phyloP scores from a whole-genome alignment of 2,888 invertebrate species.

The Thumatha senex region DNA sequence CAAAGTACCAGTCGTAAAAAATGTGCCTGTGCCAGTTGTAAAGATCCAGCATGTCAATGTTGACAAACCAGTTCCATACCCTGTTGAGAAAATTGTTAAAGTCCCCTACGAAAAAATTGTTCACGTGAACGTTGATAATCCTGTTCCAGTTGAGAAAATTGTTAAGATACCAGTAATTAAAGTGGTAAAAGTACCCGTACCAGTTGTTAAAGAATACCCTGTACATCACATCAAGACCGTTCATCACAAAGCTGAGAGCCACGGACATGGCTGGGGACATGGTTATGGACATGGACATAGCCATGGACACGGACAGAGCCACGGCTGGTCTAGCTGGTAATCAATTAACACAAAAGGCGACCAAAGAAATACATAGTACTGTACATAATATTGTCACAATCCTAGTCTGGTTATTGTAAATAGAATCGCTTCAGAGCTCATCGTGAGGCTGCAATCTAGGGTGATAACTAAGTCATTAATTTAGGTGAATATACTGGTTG shows the following conservation, averaged over 20 bases:
- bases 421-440: slow-evolving; percentile 71
- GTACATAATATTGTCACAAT: slow-evolving; percentile 39
- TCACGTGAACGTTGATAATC: slow-evolving; percentile 79
- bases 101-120: slow-evolving; percentile 83
- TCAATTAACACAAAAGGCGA: slow-evolving; percentile 1
- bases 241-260: slow-evolving; percentile 64
- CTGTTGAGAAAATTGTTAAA: slow-evolving; percentile 84
- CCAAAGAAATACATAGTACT: slow-evolving; percentile 29
- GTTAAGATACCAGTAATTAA: slow-evolving; percentile 82
- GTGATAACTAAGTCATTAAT: slow-evolving; percentile 83
- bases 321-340: slow-evolving; percentile 51
- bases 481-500: slow-evolving; percentile 60
- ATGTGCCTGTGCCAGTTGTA: slow-evolving; percentile 82
- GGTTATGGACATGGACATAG: slow-evolving; percentile 31
- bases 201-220: slow-evolving; percentile 68
- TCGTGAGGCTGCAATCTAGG: slow-evolving; percentile 80
- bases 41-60: slow-evolving; percentile 81
- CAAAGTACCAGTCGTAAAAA: slow-evolving; percentile 78
- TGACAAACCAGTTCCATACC: slow-evolving; percentile 84
- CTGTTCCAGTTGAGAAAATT: slow-evolving; percentile 78
- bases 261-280: slow-evolving; percentile 38
- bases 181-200: slow-evolving; percentile 73
- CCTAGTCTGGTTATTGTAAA: slow-evolving; percentile 72
- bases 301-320: slow-evolving; percentile 28
- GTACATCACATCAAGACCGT: slow-evolving; percentile 74